A percentile compares a stretch with the other conserved stretches of the same genome.
phyloP scores from a whole-genome alignment of 2,797 vertebrate genomes.

The Hippocampus kuda region DNA sequence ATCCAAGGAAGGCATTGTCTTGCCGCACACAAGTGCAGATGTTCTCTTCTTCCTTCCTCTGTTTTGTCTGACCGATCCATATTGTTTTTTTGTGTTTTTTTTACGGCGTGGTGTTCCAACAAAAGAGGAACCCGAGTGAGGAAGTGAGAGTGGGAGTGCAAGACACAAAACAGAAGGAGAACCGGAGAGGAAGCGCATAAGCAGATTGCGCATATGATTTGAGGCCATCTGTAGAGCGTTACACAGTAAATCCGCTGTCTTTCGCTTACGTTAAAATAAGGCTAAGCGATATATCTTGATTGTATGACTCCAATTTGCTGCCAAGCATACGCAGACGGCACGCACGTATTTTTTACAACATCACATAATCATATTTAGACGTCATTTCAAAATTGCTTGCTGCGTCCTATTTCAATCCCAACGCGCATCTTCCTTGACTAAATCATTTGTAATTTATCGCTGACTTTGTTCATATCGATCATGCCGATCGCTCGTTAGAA shows the following conservation, averaged over 20 bases:
- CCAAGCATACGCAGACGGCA: no score
- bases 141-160: slow-evolving; percentile 46
- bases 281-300: no score
- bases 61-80: slow-evolving; percentile 43
- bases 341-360: no score
- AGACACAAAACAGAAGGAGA: slow-evolving; percentile 23
- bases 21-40: slow-evolving; percentile 45
- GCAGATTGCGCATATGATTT: background rate
- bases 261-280: background rate
- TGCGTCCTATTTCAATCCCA: no score
- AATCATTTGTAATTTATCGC: no score
- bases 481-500: no score
- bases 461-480: no score
- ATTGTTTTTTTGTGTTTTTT: slow-evolving; percentile 22
- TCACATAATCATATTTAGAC: no score
- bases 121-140: slow-evolving; percentile 42
- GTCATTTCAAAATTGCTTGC: no score
- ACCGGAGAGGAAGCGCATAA: slow-evolving; percentile 9
- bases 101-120: slow-evolving; percentile 29
- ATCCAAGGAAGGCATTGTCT: slow-evolving; percentile 1
- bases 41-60: slow-evolving; percentile 54
- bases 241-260: background rate
- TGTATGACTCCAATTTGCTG: no score
- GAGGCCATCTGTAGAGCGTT: background rate
- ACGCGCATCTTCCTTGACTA: no score